Base-by-base conservation (phyloP, 2,113 vertebrate species). In the Neomonachus schauinslandi region DNA sequence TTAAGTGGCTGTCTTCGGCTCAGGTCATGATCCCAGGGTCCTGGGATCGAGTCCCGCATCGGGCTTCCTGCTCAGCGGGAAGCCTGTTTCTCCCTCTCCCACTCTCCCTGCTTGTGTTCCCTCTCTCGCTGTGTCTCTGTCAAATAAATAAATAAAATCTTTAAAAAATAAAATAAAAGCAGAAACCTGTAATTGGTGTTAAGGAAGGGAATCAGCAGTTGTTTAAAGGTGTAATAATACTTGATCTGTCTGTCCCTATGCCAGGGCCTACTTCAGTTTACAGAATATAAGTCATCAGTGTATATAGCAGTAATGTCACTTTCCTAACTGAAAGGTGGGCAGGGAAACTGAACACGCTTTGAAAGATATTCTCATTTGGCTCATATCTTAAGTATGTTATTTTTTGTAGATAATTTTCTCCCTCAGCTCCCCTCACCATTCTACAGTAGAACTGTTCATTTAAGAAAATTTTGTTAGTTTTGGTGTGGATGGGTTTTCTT, bases 401-500 rank as follows among this genome's bases (percentile, higher is more conserved):
- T 59, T 90, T 72, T 80, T 49, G 15, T 79, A 49, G 63, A 12
- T 65, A 49, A 19, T 82, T 82, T 4, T 26, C 13, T 18, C 28
- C 8, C 7, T 24, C 31, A 67, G 0, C 31, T 93, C 12, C 28
- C 9, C 53, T 36, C 42, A 84, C 22, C 33, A 59, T 49, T 36
- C 28, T 95, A 18, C 5, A 33, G 33, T 26, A 89, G 77, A 86
- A 71, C 31, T 91, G 16, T 31, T 90, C 13, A 76, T 89, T 86
- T 85, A 92, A 89, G 79, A 94, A 88, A 86, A 46, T 90, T 49
- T 69, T 82, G 22, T 87, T 91, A 76, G 55, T 87, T 24, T 96
- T 91, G 84, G 53, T 79, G 11, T 96, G 26, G 16, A 14, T 89
- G 69, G 18, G 6, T 94, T 97, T 95, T 83, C 9, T 86, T 84